These are phyloP conservation scores for Pissodes strobi DNA, from an alignment of 1,140 invertebrate genomes.

Conservation along the genomic window DNA sequence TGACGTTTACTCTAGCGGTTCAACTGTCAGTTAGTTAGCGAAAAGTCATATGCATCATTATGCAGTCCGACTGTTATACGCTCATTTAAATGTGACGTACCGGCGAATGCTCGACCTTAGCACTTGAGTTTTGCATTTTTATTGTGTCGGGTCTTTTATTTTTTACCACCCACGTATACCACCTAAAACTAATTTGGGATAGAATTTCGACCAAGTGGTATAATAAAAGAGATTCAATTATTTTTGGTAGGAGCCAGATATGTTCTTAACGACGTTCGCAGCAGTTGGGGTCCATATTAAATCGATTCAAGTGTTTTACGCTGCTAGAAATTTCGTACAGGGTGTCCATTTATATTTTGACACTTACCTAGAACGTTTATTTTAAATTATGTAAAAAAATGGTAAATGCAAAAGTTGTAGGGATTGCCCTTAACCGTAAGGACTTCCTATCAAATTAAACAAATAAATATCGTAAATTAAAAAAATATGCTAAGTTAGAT, in stretches of 20 bases:
- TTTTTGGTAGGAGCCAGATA: conserved; percentile 26
- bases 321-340: conserved; percentile 5
- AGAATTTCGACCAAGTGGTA: conserved; percentile 18
- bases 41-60: conserved; percentile 40
- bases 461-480: no score
- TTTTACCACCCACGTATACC: conserved; percentile 14
- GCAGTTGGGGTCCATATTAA: conserved; percentile 25
- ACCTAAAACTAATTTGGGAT: conserved; percentile 19
- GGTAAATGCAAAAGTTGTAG: no score
- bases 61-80: conserved; percentile 26
- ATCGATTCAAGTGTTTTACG: conserved; percentile 15
- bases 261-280: conserved; percentile 20
- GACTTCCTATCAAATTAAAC: no score
- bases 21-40: conserved; percentile 41
- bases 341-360: no score
- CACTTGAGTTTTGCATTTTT: conserved; percentile 17
- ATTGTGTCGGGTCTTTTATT: not conserved
- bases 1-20: conserved; percentile 36
- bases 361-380: no score
- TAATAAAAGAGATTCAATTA: conserved; percentile 23
- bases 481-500: no score
- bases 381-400: no score
- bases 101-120: conserved; percentile 19
- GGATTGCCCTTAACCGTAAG: no score
- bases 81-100: conserved; percentile 32